These are phyloP conservation scores for Rattus rattus DNA, from an alignment of 2,113 vertebrate genomes.

Conservation along the genomic window DNA sequence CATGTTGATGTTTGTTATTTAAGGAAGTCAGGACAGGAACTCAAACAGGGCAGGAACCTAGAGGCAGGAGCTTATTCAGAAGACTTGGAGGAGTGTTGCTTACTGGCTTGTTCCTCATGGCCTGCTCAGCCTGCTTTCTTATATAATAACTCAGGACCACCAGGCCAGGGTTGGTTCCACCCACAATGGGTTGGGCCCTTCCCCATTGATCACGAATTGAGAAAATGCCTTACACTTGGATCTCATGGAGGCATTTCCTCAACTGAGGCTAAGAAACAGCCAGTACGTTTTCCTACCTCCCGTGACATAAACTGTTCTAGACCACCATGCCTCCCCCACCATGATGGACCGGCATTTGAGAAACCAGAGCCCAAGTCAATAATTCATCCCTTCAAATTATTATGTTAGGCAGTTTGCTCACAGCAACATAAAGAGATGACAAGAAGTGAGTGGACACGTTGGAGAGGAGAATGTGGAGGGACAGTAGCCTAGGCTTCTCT, in stretches of 20 bases:
- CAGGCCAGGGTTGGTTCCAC: neutral
- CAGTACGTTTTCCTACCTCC: neutral
- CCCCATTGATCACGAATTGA: neutral
- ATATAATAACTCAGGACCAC: neutral
- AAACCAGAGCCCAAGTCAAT: neutral
- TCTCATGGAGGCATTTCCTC: neutral
- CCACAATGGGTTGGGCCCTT: neutral
- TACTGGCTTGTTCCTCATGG: neutral
- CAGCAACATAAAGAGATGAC: neutral
- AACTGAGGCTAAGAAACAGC: neutral
- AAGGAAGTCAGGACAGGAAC: neutral
- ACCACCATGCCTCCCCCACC: too few relatives aligned
- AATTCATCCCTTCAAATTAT: neutral
- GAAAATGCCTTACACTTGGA: neutral
- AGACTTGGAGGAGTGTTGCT: neutral
- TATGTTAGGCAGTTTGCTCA: neutral
- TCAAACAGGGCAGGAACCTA: neutral
- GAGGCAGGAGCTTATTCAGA: neutral
- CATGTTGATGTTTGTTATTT: neutral
- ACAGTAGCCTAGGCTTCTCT: neutral
- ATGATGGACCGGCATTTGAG: too few relatives aligned
- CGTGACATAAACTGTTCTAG: neutral
- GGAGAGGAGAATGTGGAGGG: fast-evolving
- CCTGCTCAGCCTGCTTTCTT: neutral
- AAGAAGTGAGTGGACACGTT: fast-evolving